Evolutionary conservation across 2,113 vertebrate genomes (phyloP), one percentile per base, ranked within the genome.

Genomic region (Pandion haliaetus): DNA sequence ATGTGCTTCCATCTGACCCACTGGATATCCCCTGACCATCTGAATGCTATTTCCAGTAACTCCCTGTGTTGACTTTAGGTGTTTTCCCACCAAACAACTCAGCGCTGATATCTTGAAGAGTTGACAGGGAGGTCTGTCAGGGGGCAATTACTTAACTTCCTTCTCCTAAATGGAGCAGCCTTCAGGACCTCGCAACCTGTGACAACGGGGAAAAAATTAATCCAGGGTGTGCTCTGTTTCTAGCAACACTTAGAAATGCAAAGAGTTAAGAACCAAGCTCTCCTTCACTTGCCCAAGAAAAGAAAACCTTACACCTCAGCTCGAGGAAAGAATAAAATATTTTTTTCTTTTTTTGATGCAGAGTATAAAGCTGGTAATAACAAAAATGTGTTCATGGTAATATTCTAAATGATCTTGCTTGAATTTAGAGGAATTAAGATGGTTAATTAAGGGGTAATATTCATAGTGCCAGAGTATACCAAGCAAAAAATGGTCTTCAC

Each of bases 41-140:
- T 93, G 89, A 95, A 87, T 73, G 91, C 50, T 54, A 65, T 95
- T 97, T 90, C 70, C 78, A 91, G 18, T 77, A 50, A 55, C 72
- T 81, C 61, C 17, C 44, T 63, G 28, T 95, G 72, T 72, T 87
- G 88, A 91, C 45, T 95, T 95, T 47, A 62, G n/a, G 38, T 88
- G 78, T 91, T 94, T 96, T 95, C 89, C 86, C 47, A 88, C 62
- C 74, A 93, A 95, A 91, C n/a, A 90, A 82, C 67, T 15, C 67
- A 65, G 62, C 42, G 70, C 17, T 0, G 0, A 55, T 58, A 90
- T 71, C 81, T 61, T 87, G 63, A 94, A 69, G 47, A 65, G 87
- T 3, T 85, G 82, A 82, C 55, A 83, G 73, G 50, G 58, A 91
- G 29, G 45, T 88, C 73, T 88, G 54, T 58, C 58, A 59, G 16